A percentile compares a stretch with the other conserved stretches of the same genome.
phyloP scores from a whole-genome alignment of 2,797 vertebrate species.

The Smutsia gigantea region DNA sequence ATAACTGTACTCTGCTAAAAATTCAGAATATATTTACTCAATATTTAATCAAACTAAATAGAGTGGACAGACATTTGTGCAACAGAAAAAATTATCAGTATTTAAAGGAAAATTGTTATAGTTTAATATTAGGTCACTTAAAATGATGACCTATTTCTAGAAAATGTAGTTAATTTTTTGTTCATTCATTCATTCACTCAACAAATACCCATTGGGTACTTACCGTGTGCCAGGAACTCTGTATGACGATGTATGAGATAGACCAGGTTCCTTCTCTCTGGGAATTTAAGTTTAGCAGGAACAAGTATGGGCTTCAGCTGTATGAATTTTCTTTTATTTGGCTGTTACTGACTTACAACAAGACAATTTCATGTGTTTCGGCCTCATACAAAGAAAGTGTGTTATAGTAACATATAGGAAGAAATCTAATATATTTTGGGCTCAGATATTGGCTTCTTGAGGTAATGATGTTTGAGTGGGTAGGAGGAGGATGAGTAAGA shows the following conservation, averaged over 20 bases:
- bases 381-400: constrained; percentile 24
- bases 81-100: not conserved
- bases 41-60: not conserved
- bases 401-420: not conserved
- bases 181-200: constrained; percentile 22
- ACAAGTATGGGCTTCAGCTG: not conserved
- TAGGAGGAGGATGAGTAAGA: not conserved
- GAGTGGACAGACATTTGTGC: not conserved
- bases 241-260: not conserved
- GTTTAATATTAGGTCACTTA: not conserved
- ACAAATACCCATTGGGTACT: not conserved
- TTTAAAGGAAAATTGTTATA: constrained; percentile 12
- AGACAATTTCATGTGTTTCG: constrained; percentile 38
- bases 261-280: not conserved
- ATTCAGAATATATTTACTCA: not conserved
- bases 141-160: not conserved
- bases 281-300: not conserved
- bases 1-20: not conserved
- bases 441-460: not conserved
- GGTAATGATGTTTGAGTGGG: not conserved
- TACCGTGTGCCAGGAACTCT: not conserved
- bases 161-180: not conserved
- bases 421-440: not conserved
- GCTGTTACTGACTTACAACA: not conserved
- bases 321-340: constrained; percentile 50